phyloP scores from a whole-genome alignment of 1,140 invertebrate species.

The Helicoverpa armigera region DNA sequence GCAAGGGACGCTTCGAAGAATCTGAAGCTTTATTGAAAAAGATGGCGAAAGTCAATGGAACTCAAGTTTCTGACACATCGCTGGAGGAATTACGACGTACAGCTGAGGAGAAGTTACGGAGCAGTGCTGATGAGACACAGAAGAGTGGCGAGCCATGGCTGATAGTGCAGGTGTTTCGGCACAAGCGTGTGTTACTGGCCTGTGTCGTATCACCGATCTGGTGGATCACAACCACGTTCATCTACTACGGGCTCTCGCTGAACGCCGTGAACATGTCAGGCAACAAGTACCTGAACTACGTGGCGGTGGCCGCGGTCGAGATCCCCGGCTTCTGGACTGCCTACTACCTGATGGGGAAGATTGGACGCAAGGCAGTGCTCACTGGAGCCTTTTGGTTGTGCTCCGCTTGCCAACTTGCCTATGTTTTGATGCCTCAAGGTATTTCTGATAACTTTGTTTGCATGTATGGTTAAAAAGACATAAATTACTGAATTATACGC shows the following conservation, averaged over 20 bases:
- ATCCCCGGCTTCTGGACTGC: constrained; percentile 90
- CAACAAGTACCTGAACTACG: constrained; percentile 89
- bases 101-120: constrained; percentile 29
- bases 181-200: constrained; percentile 86
- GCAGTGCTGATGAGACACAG: constrained; percentile 50
- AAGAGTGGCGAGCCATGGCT: constrained; percentile 61
- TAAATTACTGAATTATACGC: too few species aligned
- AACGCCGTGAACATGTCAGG: constrained; percentile 89
- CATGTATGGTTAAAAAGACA: too few species aligned
- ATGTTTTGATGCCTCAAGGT: constrained; percentile 89
- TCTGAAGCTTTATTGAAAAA: too few species aligned
- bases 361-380: constrained; percentile 87
- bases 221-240: constrained; percentile 89
- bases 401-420: constrained; percentile 88
- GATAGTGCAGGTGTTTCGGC: constrained; percentile 84
- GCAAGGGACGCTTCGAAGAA: too few species aligned
- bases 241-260: constrained; percentile 90
- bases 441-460: not conserved
- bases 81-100: constrained; percentile 70
- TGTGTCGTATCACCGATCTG: constrained; percentile 89
- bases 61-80: constrained; percentile 84
- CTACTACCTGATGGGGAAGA: constrained; percentile 56
- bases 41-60: constrained; percentile 85
- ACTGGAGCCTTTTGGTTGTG: constrained; percentile 90
- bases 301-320: constrained; percentile 89